Evolutionary conservation across 2,888 invertebrate species (phyloP), one percentile per base, ranked within the genome.

Genomic region (Chrysolina haemoptera): DNA sequence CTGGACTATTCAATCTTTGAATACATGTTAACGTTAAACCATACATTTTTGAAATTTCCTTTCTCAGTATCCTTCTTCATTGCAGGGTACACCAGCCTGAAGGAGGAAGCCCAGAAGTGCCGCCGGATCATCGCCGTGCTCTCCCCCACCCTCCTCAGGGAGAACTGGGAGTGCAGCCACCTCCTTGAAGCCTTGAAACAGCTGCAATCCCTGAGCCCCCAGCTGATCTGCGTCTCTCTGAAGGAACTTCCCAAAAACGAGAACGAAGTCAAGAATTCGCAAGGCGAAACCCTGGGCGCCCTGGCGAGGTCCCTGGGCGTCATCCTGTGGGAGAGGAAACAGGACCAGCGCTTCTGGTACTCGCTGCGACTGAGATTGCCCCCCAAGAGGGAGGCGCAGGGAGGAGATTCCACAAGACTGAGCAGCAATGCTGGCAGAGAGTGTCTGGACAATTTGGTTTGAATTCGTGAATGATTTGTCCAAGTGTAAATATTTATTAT

Each of bases 311-410:
- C 88, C 81, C 86, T 90, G 80, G 89, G 88, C 74, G 88, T 90
- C 79, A 89, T 90, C 78, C 84, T 89, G 76, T 91, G 91, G 91
- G 88, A 81, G 35, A 71, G 78, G 18, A 80, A 81, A 63, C 80
- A 82, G 20, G 84, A 85, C 63, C 83, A 84, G 27, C 90, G 89
- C 81, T 93, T 93, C 88, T 93, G 93, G 93, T 90, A 91, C 75
- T 88, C 90, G 81, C 88, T 93, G 81, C 90, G 93, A 62, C 89
- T 93, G 73, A 90, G 91, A 67, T 89, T 93, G 88, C 93, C 93
- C 6, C 89, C 92, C 71, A 87, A 83, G 78, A 80, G 86, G 20
- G 18, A 20, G 11, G 53, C 10, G 43, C 43, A 43, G 10, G 43
- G 2, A 1, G 43, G 14, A 4, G 50, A 70, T 68, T 68, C 68